Evolutionary conservation across 2,888 invertebrate species (phyloP).

Genomic region (Agonopterix heracliana): DNA sequence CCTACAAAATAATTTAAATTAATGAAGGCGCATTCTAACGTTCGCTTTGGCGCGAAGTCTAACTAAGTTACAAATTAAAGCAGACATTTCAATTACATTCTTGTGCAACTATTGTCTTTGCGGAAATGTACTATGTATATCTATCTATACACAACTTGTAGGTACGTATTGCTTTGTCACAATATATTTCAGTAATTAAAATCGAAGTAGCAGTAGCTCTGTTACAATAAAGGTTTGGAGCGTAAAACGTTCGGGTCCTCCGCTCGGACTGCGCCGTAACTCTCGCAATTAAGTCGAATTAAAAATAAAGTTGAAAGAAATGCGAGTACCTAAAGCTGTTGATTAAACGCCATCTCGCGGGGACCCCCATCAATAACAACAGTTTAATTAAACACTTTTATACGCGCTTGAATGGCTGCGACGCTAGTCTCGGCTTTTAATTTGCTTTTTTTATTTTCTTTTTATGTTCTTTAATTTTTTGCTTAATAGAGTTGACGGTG

Average conservation of each 20-base stretch:
- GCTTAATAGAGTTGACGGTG: conserved; percentile 46
- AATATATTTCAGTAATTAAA: conserved; percentile 37
- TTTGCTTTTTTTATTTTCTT: conserved; percentile 50
- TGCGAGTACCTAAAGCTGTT: conserved; percentile 44
- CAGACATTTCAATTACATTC: conserved; percentile 72
- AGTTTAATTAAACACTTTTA: conserved; percentile 74
- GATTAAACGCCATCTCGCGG: conserved; percentile 73
- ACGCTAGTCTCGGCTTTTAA: conserved; percentile 54
- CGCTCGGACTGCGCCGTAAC: conserved; percentile 53
- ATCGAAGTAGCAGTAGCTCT: conserved; percentile 28
- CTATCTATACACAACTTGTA: conserved; percentile 1
- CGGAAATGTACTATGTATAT: conserved; percentile 11
- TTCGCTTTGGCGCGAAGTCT: conserved; percentile 29
- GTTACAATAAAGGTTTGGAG: conserved; percentile 47
- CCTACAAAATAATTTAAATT: conserved; percentile 47
- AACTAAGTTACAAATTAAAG: conserved; percentile 61
- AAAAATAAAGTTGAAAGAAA: conserved; percentile 66
- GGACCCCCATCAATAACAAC: conserved; percentile 71
- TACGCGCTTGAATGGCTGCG: conserved; percentile 57
- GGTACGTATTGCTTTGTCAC: conserved; percentile 1
- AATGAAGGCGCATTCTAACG: conserved; percentile 43
- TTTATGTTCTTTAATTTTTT: conserved; percentile 42
- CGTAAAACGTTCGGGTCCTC: conserved; percentile 50
- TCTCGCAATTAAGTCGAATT: conserved; percentile 69
- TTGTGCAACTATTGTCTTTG: conserved; percentile 59